Evolutionary conservation across 2,113 vertebrate genomes (phyloP).

Genomic region (Natator depressus): DNA sequence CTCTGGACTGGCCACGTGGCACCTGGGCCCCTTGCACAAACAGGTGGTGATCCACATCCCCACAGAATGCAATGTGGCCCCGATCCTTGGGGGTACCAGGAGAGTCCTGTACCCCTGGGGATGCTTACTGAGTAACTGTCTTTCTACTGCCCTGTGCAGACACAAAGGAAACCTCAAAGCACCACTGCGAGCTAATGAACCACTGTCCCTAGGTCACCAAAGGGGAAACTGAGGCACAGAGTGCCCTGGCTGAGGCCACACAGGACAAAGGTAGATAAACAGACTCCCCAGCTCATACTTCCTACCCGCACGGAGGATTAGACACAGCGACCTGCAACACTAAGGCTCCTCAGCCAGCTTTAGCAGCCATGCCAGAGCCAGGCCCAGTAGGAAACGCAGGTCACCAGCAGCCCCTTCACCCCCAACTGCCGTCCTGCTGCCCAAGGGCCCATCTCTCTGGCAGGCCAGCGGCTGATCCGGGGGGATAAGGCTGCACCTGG

Average conservation of each 20-base stretch:
- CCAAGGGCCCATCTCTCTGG: no score
- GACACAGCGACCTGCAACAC: neutral
- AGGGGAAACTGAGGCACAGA: neutral
- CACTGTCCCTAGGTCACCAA: neutral
- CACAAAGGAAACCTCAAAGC: neutral
- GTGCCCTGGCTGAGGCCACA: neutral
- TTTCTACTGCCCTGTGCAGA: neutral
- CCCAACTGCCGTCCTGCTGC: neutral
- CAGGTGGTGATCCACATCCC: neutral
- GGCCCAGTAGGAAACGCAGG: no score
- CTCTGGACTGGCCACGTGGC: neutral
- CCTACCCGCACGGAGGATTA: neutral
- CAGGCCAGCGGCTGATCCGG: neutral
- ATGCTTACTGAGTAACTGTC: neutral
- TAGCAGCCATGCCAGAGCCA: no score
- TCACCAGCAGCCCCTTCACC: no score
- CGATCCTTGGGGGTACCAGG: neutral
- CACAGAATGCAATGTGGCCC: neutral
- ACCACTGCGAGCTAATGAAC: neutral
- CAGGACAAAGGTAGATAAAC: neutral
- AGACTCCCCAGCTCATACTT: neutral
- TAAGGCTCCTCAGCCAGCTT: neutral
- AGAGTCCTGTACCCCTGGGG: neutral
- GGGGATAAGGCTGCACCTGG: neutral
- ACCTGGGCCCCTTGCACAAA: neutral